Percentiles rank a stretch among this genome's conserved stretches.
phyloP scores from a whole-genome alignment of 2,113 vertebrate species.

The Passer montanus region DNA sequence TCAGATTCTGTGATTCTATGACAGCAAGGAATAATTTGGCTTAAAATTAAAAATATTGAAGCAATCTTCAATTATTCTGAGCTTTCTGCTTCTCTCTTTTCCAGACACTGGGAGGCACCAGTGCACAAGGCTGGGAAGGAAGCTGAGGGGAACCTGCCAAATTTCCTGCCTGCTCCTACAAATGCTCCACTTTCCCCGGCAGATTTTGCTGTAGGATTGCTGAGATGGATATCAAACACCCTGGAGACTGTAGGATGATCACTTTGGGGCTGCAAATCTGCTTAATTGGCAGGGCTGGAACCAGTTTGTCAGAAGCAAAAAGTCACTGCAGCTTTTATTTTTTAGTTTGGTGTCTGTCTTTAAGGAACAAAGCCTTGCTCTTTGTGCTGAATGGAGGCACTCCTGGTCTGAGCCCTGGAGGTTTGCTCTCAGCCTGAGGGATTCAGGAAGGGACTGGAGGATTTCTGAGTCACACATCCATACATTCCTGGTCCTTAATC shows the following conservation, averaged over 20 bases:
- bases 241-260: not conserved
- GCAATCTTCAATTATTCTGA: fast-evolving
- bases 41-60: not conserved
- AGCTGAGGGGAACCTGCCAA: not conserved
- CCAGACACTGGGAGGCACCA: slow-evolving; percentile 44
- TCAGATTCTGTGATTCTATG: no score
- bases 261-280: not conserved
- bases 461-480: not conserved
- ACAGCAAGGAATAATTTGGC: not conserved
- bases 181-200: fast-evolving
- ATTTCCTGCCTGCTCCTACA: not conserved
- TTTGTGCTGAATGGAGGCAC: not conserved
- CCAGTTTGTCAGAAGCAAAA: not conserved
- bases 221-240: not conserved
- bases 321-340: not conserved
- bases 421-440: not conserved
- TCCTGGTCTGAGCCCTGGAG: not conserved
- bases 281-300: not conserved
- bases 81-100: not conserved
- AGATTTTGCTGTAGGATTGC: not conserved
- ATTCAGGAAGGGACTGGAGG: not conserved
- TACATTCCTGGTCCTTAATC: not conserved
- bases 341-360: fast-evolving
- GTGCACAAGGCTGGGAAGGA: not conserved
- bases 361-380: not conserved